These are phyloP conservation scores for Scartelaos histophorus DNA, from an alignment of 2,113 vertebrate genomes.

Conservation along the genomic window DNA sequence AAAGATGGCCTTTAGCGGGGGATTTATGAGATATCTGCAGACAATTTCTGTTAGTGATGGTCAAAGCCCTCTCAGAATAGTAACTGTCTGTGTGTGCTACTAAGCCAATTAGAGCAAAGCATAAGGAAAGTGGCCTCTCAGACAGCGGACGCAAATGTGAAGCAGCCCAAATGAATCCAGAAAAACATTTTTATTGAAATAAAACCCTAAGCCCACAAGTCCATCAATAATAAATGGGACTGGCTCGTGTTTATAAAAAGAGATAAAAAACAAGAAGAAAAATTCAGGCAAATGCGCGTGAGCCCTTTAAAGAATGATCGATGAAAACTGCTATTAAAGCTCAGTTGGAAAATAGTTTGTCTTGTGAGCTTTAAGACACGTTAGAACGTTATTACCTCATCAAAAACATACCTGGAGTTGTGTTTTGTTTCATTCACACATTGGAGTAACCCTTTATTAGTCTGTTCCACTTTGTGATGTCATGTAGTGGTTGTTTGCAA, in stretches of 20 bases:
- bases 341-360: too few species aligned
- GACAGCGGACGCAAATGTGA: not conserved
- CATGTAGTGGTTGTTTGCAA: too few species aligned
- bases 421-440: too few species aligned
- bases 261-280: not conserved
- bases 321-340: too few species aligned
- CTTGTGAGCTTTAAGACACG: too few species aligned
- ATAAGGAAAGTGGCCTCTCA: not conserved
- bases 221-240: not conserved
- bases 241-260: not conserved
- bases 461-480: too few species aligned
- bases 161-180: not conserved
- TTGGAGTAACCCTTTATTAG: too few species aligned
- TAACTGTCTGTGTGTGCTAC: not conserved
- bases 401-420: too few species aligned
- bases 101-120: constrained; percentile 12
- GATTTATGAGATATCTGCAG: constrained; percentile 27
- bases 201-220: not conserved
- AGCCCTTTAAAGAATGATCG: not conserved
- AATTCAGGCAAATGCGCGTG: not conserved
- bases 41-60: constrained; percentile 4
- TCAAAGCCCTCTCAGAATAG: constrained; percentile 23
- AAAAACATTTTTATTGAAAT: constrained; percentile 5
- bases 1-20: constrained; percentile 27
- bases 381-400: too few species aligned